Conservation (phyloP, 2,113 vertebrate genomes). For the Oplegnathus fasciatus region DNA sequence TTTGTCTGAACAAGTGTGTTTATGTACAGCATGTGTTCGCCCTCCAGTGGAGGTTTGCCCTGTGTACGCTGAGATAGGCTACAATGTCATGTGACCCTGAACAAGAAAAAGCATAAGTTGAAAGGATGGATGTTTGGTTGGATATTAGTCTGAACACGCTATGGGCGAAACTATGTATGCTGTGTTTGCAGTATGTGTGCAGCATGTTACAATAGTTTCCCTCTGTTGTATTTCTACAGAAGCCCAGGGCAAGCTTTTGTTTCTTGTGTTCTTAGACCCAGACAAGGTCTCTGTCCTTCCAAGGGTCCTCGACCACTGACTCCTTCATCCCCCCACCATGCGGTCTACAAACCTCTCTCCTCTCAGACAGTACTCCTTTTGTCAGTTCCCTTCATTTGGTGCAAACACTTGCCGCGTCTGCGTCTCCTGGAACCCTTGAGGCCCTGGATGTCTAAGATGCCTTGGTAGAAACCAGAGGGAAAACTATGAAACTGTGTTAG, state of each 20-base stretch:
- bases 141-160: not conserved
- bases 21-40: not conserved
- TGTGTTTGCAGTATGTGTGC: not conserved
- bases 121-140: conserved; percentile 2
- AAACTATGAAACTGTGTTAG: conserved; percentile 72
- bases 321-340: conserved; percentile 47
- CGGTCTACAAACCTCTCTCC: conserved; percentile 55
- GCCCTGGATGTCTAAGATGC: conserved; percentile 71
- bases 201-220: conserved; percentile 14
- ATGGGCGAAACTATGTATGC: not conserved
- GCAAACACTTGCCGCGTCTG: conserved; percentile 69
- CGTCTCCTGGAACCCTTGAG: conserved; percentile 59
- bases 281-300: conserved; percentile 48
- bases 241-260: conserved; percentile 23
- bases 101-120: not conserved
- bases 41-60: not conserved
- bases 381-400: conserved; percentile 54
- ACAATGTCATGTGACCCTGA: not conserved
- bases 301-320: conserved; percentile 49
- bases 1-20: conserved; percentile 11
- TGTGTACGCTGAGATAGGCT: not conserved
- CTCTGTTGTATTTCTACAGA: not conserved
- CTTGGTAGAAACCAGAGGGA: conserved; percentile 67
- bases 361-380: conserved; percentile 69
- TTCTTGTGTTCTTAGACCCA: conserved; percentile 30